Base-by-base conservation (phyloP, 2,797 vertebrate species). In the Epinephelus malabaricus region DNA sequence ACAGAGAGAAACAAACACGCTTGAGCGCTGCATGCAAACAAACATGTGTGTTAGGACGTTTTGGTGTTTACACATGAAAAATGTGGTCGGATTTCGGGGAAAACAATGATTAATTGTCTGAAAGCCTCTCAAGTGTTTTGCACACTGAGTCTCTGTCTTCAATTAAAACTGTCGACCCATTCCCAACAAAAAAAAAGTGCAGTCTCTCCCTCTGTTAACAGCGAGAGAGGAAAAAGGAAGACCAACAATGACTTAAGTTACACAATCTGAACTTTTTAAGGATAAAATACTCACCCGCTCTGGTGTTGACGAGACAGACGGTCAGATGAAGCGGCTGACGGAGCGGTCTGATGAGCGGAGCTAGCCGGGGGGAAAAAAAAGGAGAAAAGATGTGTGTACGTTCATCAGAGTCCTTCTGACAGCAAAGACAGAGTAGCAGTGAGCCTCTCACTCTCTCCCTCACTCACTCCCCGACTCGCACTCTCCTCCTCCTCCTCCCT, bases 351-450 rank as follows among this genome's bases (percentile, higher is more conserved):
- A 89, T 81, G 84, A 91, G 85, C 63, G 7, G 79, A 80, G 76
- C 73, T 47, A 81, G 87, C 81, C 86, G 72, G 88, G 86, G 81
- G 80, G 59, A 86, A 82, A 59, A 59, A 59, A 23, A 46, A 17
- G 45, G 82, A 68, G 86, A 87, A 88, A 86, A 92, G 88, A 89
- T 78, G 86, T 89, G 87, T 90, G 86, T 84, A 88, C 81, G 87
- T 93, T 94, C 92, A 92, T 94, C 91, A 88, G 80, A 88, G 87
- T 92, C 88, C 87, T 90, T 93, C 91, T 90, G 90, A 90, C 94
- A 92, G 94, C 91, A 82, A 79, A 93, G 90, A 88, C 88, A 90
- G 89, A 92, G 88, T 78, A 88, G 86, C 89, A 93, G 86, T 88
- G 88, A 92, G 92, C 79, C 87, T 86, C 85, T 80, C 92, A 89